Conservation (phyloP, 2,797 vertebrate species). For the Clarias fuscus region DNA sequence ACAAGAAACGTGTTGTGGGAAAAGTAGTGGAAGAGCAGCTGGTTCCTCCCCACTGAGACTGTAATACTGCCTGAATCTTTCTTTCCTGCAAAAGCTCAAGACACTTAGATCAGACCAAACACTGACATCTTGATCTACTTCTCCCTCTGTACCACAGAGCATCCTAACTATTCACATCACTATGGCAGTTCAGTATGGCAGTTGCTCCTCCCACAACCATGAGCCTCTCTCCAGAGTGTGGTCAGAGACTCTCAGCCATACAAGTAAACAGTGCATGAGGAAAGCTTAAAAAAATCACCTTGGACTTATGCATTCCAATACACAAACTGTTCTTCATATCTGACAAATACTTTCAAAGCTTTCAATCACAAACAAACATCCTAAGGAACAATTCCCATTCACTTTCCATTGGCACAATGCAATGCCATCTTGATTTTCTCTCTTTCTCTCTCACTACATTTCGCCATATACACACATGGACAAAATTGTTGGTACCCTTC, state of each 20-base stretch:
- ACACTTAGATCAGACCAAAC: not conserved
- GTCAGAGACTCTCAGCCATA: not conserved
- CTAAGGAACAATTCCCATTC: not conserved
- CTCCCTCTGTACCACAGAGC: not conserved
- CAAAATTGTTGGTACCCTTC: too few species aligned
- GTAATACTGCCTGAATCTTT: not conserved
- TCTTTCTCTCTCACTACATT: not conserved
- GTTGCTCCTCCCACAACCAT: not conserved
- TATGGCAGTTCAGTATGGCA: not conserved
- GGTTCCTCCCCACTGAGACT: not conserved
- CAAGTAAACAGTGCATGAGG: not conserved
- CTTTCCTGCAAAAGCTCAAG: not conserved
- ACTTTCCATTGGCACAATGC: not conserved
- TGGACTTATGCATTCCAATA: not conserved
- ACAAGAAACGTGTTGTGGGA: not conserved
- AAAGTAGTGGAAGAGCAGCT: not conserved
- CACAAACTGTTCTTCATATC: not conserved
- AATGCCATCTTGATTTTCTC: not conserved
- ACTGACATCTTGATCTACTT: not conserved
- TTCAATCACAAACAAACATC: not conserved
- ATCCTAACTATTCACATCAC: not conserved
- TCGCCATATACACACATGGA: not conserved
- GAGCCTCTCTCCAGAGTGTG: not conserved
- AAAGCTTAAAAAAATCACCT: not conserved
- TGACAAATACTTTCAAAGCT: not conserved